Base-by-base conservation (phyloP, 23 tunicate species). In the Phallusia fumigata region DNA sequence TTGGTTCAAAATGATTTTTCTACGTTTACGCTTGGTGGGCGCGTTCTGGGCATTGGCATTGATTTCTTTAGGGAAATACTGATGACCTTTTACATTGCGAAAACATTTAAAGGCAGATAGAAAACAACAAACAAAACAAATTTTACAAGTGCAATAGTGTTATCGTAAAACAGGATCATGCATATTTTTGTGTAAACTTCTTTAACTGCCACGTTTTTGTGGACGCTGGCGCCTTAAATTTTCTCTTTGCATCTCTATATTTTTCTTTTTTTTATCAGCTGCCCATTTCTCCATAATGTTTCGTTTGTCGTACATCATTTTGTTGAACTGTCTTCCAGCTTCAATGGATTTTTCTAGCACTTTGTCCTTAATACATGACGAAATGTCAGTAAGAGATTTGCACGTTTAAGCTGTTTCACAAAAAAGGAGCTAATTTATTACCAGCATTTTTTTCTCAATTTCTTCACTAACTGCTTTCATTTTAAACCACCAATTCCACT, bases 401-500 rank as follows among this genome's bases (percentile, higher is more conserved):
- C 18, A 15, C 58, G 13, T 21, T 22, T 22, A 6, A 16, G 13
- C 69, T 58, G 69, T 21, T 58, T 1, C 13, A 16, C 26, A 22
- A 58, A 1, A 21, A 58, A 58, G 16, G 13, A 8, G 28, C 69
- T 0, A 32, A 30, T 15, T 15, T 65, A 32, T 80, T 80, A 93
- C 98, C 81, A 53, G 45, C 32, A 88, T 65, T 75, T 81, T 77
- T 52, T 85, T 44, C 44, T 93, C 98, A 21, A 85, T 83, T 81
- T 93, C 87, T 64, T 84, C 31, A 21, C 82, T 88, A 21, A 76
- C 69, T n/a, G 84, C 98, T 50, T 86, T 86, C 33, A 93, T 16
- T 74, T 88, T 83, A 32, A 88, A 81, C 98, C 98, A 93, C 82
- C 84, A 85, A 28, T 40, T 81, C 98, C 93, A 88, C 33, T 88